Evolutionary conservation across 2,113 vertebrate species (phyloP).

Genomic region (Bungarus multicinctus): DNA sequence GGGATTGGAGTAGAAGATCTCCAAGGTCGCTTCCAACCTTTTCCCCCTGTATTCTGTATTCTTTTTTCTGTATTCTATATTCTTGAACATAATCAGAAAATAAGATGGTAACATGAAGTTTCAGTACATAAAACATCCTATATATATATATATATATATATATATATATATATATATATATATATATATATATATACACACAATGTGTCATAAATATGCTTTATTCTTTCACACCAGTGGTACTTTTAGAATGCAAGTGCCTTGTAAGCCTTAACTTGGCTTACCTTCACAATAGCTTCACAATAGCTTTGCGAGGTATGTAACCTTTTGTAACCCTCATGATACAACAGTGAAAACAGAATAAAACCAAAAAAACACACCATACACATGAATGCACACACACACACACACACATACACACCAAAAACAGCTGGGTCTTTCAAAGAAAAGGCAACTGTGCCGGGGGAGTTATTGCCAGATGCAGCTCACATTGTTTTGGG

Average conservation of each 20-base stretch:
- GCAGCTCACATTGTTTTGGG: not conserved
- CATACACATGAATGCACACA: not conserved
- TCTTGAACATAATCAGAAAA: not conserved
- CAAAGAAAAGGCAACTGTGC: not conserved
- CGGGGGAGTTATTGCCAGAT: not conserved
- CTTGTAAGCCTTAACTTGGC: not conserved
- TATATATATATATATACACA: no score
- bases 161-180: no score
- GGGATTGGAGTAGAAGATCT: not conserved
- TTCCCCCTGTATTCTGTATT: not conserved
- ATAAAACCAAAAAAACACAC: not conserved
- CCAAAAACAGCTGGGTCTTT: not conserved
- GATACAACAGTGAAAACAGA: not conserved
- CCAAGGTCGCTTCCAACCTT: not conserved
- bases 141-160: no score
- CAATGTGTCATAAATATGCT: not conserved
- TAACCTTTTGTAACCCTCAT: not conserved
- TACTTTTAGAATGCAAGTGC: not conserved
- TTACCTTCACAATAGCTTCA: not conserved
- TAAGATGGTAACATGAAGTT: not conserved
- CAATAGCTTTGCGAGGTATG: not conserved
- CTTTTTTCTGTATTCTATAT: not conserved
- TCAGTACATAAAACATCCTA: constrained; percentile 23
- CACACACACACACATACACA: not conserved
- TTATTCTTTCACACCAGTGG: not conserved